Evolutionary conservation across 2,888 invertebrate genomes (phyloP).

Genomic region (Lepidonotus clava): DNA sequence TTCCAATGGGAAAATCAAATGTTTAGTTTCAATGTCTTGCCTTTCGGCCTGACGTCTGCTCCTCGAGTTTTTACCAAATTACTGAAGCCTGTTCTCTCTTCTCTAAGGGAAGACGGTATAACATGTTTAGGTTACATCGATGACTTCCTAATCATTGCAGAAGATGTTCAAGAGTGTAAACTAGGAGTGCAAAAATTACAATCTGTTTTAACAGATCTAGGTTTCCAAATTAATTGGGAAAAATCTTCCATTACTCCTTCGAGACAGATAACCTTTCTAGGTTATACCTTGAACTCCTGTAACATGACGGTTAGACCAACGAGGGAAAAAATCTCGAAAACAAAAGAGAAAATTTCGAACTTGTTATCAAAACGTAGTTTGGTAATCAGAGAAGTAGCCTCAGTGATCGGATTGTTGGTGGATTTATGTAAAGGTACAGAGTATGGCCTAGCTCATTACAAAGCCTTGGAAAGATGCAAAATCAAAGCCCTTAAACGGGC

Average conservation of each 20-base stretch:
- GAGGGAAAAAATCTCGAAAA: not conserved
- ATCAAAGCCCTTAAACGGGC: not conserved
- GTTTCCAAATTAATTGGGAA: not conserved
- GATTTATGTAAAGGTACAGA: not conserved
- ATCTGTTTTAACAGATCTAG: not conserved
- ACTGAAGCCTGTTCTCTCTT: not conserved
- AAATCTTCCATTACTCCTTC: not conserved
- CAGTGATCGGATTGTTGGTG: not conserved
- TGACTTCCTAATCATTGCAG: not conserved
- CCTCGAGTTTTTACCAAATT: slow-evolving; percentile 4
- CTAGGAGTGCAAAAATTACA: not conserved
- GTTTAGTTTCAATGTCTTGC: not conserved
- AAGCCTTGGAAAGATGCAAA: not conserved
- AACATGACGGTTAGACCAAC: not conserved
- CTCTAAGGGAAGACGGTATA: not conserved
- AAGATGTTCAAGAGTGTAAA: not conserved
- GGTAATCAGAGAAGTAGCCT: not conserved
- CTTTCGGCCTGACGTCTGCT: not conserved
- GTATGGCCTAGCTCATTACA: not conserved
- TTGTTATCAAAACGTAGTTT: too few species aligned
- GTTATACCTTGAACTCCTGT: not conserved
- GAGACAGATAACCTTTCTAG: not conserved
- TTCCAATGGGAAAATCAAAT: not conserved
- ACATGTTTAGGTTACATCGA: not conserved
- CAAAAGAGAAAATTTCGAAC: not conserved